Base-by-base conservation (phyloP, 2,113 vertebrate species). In the Colius striatus region DNA sequence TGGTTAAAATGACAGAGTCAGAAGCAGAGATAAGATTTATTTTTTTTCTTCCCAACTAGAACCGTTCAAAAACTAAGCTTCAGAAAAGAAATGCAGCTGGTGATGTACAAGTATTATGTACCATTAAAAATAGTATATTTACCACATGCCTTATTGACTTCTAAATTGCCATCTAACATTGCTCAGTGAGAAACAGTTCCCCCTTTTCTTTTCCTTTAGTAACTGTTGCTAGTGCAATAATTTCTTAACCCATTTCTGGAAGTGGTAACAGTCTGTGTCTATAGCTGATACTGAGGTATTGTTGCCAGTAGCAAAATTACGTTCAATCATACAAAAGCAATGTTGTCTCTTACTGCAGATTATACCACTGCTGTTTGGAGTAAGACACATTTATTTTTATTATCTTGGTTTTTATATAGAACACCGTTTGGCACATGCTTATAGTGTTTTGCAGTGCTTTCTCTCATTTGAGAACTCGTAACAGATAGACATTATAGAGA, bases 1-100 rank as follows among this genome's bases (percentile, higher is more conserved):
- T 95, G 58, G n/a, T 72, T 96, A 97, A 95, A 36, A 21, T 13
- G 9, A 47, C 18, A 41, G 29, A 23, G 11, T 11, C 11, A 32
- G 23, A 3, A 13, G 7, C 6, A 5, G 14, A 10, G 38, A 41
- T 41, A 41, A 41, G 38, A 41, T 41, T 41, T n/a, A n/a, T n/a
- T 41, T 41, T 41, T 41, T 41, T 41, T 41, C 38, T 41, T 41
- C 9, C 38, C 38, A 41, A 41, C 38, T 41, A 41, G 22, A 20
- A 0, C 3, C 34, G 43, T 32, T 87, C n/a, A 68, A 70, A 87
- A 57, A 63, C 21, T 32, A 62, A 62, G 34, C 29, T 83, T 68
- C 3, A 3, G 23, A 51, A 53, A 87, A 70, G 13, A 84, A 88
- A 48, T 43, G 78, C 8, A 30, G 27, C 32, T 51, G 23, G 16